Evolutionary conservation across 2,797 vertebrate genomes (phyloP).

Genomic region (Chrosomus eos): DNA sequence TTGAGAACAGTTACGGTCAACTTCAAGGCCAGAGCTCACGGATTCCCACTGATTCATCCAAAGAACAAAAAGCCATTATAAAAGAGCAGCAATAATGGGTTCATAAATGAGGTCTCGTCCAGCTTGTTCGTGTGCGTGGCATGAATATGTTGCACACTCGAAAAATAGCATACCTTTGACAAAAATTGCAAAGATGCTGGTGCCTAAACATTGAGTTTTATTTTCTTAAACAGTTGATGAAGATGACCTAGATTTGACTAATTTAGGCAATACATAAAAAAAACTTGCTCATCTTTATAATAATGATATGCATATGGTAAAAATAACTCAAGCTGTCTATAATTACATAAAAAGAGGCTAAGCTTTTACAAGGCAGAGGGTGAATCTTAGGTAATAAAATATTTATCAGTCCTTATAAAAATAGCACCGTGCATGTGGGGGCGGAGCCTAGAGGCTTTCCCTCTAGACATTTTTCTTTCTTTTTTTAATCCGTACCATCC

Average conservation of each 20-base stretch:
- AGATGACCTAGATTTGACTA: slow-evolving; percentile 28
- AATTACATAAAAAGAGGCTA: slow-evolving; percentile 30
- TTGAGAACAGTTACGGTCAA: not conserved
- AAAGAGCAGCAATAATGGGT: slow-evolving; percentile 72
- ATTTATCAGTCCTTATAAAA: slow-evolving; percentile 52
- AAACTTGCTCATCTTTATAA: not conserved
- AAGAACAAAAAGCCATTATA: slow-evolving; percentile 70
- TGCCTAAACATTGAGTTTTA: not conserved
- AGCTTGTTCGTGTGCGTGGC: slow-evolving; percentile 57
- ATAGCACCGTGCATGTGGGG: slow-evolving; percentile 43
- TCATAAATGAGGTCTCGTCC: slow-evolving; percentile 76
- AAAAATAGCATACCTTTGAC: slow-evolving; percentile 7
- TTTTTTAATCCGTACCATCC: not conserved
- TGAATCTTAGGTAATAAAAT: slow-evolving; percentile 48
- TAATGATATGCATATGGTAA: slow-evolving; percentile 25
- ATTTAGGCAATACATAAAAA: not conserved
- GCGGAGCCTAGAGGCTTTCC: slow-evolving; percentile 28
- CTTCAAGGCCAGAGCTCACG: not conserved
- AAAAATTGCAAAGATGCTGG: not conserved
- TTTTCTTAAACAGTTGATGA: not conserved
- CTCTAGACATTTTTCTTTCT: slow-evolving; percentile 27
- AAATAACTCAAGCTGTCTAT: not conserved
- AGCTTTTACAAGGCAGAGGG: slow-evolving; percentile 32
- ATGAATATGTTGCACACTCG: not conserved
- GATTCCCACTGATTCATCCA: slow-evolving; percentile 42